These are phyloP conservation scores for Melanostigma gelatinosum DNA, from an alignment of 2,113 vertebrate species.

Conservation along the genomic window DNA sequence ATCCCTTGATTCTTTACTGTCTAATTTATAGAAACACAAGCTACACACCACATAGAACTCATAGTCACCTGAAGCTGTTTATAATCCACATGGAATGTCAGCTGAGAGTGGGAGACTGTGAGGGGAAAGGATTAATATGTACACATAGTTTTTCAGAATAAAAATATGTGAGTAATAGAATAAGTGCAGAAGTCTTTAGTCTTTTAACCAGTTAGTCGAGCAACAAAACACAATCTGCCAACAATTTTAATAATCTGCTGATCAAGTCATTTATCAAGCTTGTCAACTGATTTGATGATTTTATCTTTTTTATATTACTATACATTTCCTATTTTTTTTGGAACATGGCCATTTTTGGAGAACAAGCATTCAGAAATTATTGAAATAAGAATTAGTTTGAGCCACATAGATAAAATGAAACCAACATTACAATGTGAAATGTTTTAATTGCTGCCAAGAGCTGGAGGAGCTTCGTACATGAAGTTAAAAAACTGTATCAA, in stretches of 20 bases:
- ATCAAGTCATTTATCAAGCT: background rate
- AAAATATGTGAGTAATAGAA: background rate
- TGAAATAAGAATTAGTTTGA: background rate
- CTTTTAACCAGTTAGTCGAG: background rate
- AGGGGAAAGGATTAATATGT: slow-evolving; percentile 1
- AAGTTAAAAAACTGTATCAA: background rate
- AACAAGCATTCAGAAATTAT: background rate
- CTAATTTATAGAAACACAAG: background rate
- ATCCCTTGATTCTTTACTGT: slow-evolving; percentile 13
- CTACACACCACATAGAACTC: background rate
- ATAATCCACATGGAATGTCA: slow-evolving; percentile 52
- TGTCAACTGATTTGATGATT: background rate
- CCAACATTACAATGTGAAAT: background rate
- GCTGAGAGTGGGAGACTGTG: slow-evolving; percentile 10
- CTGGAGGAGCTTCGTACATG: background rate
- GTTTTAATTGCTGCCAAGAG: background rate
- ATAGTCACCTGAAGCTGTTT: slow-evolving; percentile 33
- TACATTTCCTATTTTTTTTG: background rate
- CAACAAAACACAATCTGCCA: background rate
- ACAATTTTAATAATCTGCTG: background rate
- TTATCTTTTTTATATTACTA: background rate
- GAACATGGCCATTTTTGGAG: background rate
- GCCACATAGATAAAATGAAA: background rate
- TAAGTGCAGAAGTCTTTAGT: background rate
- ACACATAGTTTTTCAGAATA: background rate